Evolutionary conservation across 2,888 invertebrate genomes (phyloP), one percentile per base, ranked within the genome.

Genomic region (Coelopa pilipes): DNA sequence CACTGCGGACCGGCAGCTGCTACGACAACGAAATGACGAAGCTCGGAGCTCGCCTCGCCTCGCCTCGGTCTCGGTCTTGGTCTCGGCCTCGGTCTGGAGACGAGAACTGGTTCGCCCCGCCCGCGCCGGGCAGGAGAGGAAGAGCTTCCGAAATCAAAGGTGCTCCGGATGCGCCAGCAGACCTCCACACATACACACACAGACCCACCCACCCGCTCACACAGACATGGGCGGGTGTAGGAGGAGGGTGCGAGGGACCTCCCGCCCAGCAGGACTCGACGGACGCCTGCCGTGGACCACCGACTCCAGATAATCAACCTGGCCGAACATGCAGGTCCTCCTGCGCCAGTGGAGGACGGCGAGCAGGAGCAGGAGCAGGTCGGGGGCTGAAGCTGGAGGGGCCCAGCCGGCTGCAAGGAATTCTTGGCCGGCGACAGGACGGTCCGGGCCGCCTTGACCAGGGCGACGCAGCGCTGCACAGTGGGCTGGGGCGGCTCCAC

Each of bases 261-360:
- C 34, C 34, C 34, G 34, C 7, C 34, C 34, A 2, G 34, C 34
- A 34, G 34, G 34, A 34, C 34, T 34, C 34, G 34, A 34, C 34
- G 34, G 34, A 34, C 34, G 34, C 34, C 53, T 34, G 49, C 60
- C 17, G 68, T 62, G 17, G 19, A 11, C 50, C 66, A 15, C 49
- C 50, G 60, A 49, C 70, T 60, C 59, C 19, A 59, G 60, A 70
- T 70, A 70, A 70, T 71, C 65, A 71, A 55, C 19, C 62, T 24
- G 46, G 15, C 65, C 34, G 55, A 46, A 21, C 21, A 71, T 71
- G 45, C 65, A 63, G 47, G 45, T 50, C 46, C 65, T 45, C 34
- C 21, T 21, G 49, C 15, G 15, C 49, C 60, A 62, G 21, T 49
- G 11, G 66, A 11, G 24, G 49, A 47, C 9, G 47, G 66, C 47